Evolutionary conservation across 2,797 vertebrate genomes (phyloP), one percentile per base, ranked within the genome.

Genomic region (Synanceia verrucosa): DNA sequence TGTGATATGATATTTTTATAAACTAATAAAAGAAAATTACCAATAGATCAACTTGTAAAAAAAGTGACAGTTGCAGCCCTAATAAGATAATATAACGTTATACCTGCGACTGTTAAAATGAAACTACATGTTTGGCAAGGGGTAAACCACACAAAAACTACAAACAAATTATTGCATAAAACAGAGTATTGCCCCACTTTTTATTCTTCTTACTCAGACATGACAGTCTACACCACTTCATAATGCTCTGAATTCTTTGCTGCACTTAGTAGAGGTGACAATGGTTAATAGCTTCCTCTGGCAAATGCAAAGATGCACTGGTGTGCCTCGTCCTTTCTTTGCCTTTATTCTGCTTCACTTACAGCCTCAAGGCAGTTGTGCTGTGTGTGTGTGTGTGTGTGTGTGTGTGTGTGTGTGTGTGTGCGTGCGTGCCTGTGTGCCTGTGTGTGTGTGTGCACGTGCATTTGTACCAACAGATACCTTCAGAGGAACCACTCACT

Each of bases 201-300:
- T 56, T 56, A 66, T 79, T 64, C 26, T 83, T 65, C 50, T 56
- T 51, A 56, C 63, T 44, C 64, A 78, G 64, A 73, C 72, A 63
- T 51, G 52, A 79, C 55, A 34, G 48, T 70, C 59, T 60, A 72
- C 53, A 33, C 31, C 19, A 11, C 66, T 33, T 55, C 72, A 79
- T 62, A 69, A 65, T 68, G 62, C 21, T 19, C 43, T 66, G 55
- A 74, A 77, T 79, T 70, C 74, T 65, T 68, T 65, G 57, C 70
- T 78, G 78, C 74, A 81, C 86, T 85, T 78, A 79, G 47, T 62
- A 64, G 81, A 88, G 83, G 87, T 88, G 88, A 80, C 66, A 83
- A 77, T 87, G 75, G 75, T 84, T 79, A 79, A 84, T 73, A 80
- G 73, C 73, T 58, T 88, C 73, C 66, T 76, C 50, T 76, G 44